Percentiles rank a stretch among this genome's conserved stretches.
phyloP scores from a whole-genome alignment of 1,140 invertebrate genomes.

The Acyrthosiphon pisum region DNA sequence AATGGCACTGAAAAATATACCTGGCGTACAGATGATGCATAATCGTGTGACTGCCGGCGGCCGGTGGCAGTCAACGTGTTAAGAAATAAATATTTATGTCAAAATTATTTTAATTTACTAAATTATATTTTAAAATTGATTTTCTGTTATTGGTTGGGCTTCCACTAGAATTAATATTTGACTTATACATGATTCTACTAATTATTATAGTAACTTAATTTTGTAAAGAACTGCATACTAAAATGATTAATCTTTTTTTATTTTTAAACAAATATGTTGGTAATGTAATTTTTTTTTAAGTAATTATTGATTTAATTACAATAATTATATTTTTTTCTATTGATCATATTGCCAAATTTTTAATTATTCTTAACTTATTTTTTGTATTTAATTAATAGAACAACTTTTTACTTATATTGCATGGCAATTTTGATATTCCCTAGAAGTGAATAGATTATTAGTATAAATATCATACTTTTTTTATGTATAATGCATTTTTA shows the following conservation, averaged over 20 bases:
- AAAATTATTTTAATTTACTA: background rate
- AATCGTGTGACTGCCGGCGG: too few species aligned
- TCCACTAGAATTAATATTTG: constrained; percentile 2
- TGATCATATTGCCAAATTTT: background rate
- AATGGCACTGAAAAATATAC: too few species aligned
- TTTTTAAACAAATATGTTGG: too few species aligned
- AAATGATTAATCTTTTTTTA: background rate
- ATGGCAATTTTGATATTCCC: background rate
- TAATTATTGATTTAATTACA: too few species aligned
- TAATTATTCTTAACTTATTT: background rate
- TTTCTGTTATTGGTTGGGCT: background rate
- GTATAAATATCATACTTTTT: background rate
- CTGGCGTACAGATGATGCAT: too few species aligned
- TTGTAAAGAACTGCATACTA: background rate
- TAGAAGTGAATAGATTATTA: background rate
- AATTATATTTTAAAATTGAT: background rate
- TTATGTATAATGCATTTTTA: background rate
- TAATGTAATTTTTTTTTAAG: too few species aligned
- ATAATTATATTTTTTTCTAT: background rate
- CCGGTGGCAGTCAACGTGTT: too few species aligned
- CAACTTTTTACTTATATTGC: background rate
- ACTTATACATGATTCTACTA: background rate
- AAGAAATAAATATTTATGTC: background rate
- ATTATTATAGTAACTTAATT: background rate
- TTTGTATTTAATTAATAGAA: background rate